Evolutionary conservation across 2,888 invertebrate species (phyloP), one percentile per base, ranked within the genome.

Genomic region (Drosophila mettleri): DNA sequence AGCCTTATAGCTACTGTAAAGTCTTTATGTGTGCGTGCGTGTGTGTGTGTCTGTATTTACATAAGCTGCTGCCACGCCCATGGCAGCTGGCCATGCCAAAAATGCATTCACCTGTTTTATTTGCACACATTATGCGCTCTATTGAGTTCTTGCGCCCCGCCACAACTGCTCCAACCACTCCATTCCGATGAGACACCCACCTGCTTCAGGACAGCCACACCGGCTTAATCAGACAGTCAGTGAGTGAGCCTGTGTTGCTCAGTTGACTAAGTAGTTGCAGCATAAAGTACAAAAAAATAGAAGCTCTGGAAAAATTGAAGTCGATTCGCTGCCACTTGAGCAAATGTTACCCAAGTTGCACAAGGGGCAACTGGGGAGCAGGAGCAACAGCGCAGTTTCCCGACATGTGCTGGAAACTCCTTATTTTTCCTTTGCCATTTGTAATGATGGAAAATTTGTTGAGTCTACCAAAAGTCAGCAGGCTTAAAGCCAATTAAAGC

Each of bases 101-200:
- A 66, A 69, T 65, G 66, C 82, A 76, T 71, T 67, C 87, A 86
- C 81, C 87, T 83, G 74, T 86, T 77, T 86, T 84, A 83, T 83
- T 84, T 86, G 82, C 77, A 64, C 69, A 79, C 72, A 86, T 83
- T 85, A 83, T 86, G 70, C 83, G 72, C 87, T 86, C 87, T 72
- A 83, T 83, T 84, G 87, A 62, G 70, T 62, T 74, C 36, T 70
- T 60, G 70, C 67, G 67, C 77, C 59, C 60, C 5, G 34, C 34
- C 8, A 7, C n/a, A 8, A 1, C 16, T 41, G n/a, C 49, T n/a
- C 46, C 48, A 20, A n/a, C 29, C 39, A 20, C 20, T 14, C 14
- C n/a, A n/a, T 16, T 18, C 49, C 34, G 14, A 18, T 4, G 18
- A 16, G 18, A 12, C 20, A 20, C 38, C 38, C n/a, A 18, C 10